Evolutionary conservation across 2,888 invertebrate species (phyloP).

Genomic region (Campoletis raptor): DNA sequence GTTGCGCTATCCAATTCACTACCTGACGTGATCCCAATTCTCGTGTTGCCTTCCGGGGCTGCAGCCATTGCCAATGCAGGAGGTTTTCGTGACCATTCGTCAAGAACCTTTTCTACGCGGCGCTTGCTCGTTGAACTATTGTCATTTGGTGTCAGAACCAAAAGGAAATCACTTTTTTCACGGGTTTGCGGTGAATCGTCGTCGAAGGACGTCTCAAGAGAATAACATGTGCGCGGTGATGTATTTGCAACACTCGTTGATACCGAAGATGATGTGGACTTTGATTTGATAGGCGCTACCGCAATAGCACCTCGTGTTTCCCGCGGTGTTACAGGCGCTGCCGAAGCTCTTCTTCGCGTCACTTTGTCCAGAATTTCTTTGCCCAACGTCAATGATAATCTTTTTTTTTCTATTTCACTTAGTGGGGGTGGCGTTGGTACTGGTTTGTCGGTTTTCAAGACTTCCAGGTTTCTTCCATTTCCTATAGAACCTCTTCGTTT

Average conservation of each 20-base stretch:
- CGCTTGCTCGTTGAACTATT: constrained; percentile 77
- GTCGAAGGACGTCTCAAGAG: constrained; percentile 84
- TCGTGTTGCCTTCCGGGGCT: constrained; percentile 72
- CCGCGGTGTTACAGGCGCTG: constrained; percentile 78
- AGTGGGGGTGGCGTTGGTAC: constrained; percentile 73
- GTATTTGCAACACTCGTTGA: constrained; percentile 67
- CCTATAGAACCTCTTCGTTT: constrained; percentile 80
- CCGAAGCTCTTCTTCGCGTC: constrained; percentile 83
- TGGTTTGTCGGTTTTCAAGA: constrained; percentile 72
- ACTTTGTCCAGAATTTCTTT: constrained; percentile 90
- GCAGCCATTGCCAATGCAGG: constrained; percentile 77
- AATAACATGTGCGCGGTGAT: constrained; percentile 85
- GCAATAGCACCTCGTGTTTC: constrained; percentile 84
- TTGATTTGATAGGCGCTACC: constrained; percentile 72
- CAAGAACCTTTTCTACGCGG: constrained; percentile 83
- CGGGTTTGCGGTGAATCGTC: constrained; percentile 68
- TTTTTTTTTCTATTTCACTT: constrained; percentile 90
- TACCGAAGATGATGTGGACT: constrained; percentile 48
- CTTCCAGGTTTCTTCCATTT: constrained; percentile 75
- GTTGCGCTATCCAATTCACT: constrained; percentile 90
- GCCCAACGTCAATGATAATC: constrained; percentile 90
- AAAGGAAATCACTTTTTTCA: constrained; percentile 84
- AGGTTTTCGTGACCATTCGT: constrained; percentile 85
- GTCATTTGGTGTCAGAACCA: constrained; percentile 84
- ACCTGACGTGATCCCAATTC: constrained; percentile 85